phyloP scores from a whole-genome alignment of 2,797 vertebrate species.

The Arctocebus calabarensis region DNA sequence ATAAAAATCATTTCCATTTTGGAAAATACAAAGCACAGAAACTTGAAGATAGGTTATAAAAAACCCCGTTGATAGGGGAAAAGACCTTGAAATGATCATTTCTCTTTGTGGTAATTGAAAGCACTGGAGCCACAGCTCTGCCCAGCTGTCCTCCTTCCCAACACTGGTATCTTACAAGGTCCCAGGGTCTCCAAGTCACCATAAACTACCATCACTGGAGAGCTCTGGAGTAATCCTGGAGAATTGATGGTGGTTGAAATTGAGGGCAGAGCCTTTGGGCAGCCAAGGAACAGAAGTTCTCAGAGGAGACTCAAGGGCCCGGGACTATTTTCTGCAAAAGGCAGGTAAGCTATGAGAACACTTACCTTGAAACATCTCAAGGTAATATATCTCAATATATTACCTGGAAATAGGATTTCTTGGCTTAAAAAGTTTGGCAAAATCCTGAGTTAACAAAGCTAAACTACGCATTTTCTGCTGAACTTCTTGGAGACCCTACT shows the following conservation, averaged over 20 bases:
- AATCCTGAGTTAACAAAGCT: background rate
- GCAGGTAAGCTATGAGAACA: background rate
- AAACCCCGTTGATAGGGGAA: background rate
- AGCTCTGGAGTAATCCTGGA: background rate
- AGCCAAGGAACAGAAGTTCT: background rate
- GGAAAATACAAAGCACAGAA: background rate
- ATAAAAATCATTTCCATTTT: background rate
- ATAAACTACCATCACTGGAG: background rate
- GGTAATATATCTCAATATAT: background rate
- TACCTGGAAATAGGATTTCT: background rate
- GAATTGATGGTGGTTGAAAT: background rate
- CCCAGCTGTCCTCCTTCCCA: background rate
- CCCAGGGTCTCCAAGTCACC: too few species aligned
- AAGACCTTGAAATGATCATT: background rate
- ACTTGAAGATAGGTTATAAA: background rate
- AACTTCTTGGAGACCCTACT: background rate
- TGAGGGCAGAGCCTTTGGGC: background rate
- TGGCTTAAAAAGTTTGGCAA: background rate
- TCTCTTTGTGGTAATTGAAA: background rate
- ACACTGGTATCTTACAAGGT: background rate
- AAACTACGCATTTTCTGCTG: background rate
- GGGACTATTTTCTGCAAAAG: background rate
- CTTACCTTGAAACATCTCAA: background rate
- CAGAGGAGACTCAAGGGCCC: too few species aligned
- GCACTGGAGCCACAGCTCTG: background rate